Evolutionary conservation across 2,888 invertebrate genomes (phyloP).

Genomic region (Diloba caeruleocephala): DNA sequence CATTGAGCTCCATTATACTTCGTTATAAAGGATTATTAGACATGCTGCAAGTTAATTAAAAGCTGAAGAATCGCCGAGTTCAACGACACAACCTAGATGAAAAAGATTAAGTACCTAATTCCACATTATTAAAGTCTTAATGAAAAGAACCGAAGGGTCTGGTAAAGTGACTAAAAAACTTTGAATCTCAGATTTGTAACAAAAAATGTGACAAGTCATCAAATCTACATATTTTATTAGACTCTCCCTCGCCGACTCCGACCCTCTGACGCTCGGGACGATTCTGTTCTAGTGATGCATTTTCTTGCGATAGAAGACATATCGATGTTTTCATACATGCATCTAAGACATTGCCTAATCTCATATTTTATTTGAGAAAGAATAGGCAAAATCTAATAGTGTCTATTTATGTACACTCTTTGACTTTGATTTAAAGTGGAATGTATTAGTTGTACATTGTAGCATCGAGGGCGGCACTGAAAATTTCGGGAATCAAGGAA

Average conservation of each 20-base stretch:
- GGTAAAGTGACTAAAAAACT: constrained; percentile 81
- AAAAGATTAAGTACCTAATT: constrained; percentile 52
- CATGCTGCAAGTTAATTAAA: constrained; percentile 44
- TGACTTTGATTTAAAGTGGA: too few species aligned
- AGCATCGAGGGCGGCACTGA: too few species aligned
- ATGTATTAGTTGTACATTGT: too few species aligned
- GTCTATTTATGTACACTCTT: too few species aligned
- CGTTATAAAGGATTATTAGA: constrained; percentile 35
- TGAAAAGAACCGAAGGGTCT: constrained; percentile 67
- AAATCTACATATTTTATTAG: constrained; percentile 89
- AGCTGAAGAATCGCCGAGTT: constrained; percentile 35
- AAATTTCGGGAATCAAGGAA: too few species aligned
- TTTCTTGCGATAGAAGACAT: constrained; percentile 43
- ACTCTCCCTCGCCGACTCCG: constrained; percentile 80
- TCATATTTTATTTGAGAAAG: not conserved
- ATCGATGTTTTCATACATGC: constrained; percentile 63
- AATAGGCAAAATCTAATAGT: too few species aligned
- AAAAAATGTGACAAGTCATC: constrained; percentile 89
- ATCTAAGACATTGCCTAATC: too few species aligned
- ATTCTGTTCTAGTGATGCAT: constrained; percentile 71
- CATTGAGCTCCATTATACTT: constrained; percentile 22
- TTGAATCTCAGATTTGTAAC: constrained; percentile 87
- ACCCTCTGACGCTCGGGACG: constrained; percentile 81
- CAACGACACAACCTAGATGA: constrained; percentile 39
- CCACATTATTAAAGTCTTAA: constrained; percentile 71